Evolutionary conservation across 2,113 vertebrate genomes (phyloP).

Genomic region (Zosterops pallidus): DNA sequence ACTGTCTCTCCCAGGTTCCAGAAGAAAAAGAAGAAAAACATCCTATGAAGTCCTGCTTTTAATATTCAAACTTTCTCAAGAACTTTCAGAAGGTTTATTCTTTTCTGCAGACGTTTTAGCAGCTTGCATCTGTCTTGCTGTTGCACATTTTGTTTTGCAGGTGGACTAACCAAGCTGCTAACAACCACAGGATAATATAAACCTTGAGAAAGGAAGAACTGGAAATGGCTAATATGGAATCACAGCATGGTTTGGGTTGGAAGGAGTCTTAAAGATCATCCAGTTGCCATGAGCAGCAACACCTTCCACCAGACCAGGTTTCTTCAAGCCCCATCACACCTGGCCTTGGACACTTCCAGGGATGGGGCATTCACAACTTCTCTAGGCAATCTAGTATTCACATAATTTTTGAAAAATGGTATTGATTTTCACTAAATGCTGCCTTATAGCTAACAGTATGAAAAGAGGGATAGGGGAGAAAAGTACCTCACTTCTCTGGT

Average conservation of each 20-base stretch:
- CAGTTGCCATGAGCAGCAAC: not conserved
- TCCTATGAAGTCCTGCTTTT: accelerated
- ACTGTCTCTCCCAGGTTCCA: accelerated
- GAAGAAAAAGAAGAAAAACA: not conserved
- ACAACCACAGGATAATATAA: not conserved
- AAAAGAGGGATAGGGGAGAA: not conserved
- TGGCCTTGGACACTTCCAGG: not conserved
- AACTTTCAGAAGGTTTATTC: not conserved
- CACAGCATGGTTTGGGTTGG: not conserved
- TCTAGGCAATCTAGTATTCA: too few species aligned
- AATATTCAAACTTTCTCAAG: not conserved
- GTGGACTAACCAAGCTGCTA: not conserved
- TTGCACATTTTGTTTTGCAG: not conserved
- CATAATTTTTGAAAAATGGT: not conserved
- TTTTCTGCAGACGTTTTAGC: not conserved
- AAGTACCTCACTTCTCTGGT: not conserved
- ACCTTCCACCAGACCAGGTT: not conserved
- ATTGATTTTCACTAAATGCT: not conserved
- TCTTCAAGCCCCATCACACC: not conserved
- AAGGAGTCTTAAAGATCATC: not conserved
- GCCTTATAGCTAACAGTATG: not conserved
- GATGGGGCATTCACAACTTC: too few species aligned
- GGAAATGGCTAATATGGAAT: not conserved
- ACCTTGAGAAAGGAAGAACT: not conserved
- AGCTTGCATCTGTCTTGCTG: not conserved